Percentiles rank a stretch among this genome's conserved stretches.
Evolutionary conservation across 1,140 invertebrate species (phyloP).

Genomic region (Fopius arisanus): DNA sequence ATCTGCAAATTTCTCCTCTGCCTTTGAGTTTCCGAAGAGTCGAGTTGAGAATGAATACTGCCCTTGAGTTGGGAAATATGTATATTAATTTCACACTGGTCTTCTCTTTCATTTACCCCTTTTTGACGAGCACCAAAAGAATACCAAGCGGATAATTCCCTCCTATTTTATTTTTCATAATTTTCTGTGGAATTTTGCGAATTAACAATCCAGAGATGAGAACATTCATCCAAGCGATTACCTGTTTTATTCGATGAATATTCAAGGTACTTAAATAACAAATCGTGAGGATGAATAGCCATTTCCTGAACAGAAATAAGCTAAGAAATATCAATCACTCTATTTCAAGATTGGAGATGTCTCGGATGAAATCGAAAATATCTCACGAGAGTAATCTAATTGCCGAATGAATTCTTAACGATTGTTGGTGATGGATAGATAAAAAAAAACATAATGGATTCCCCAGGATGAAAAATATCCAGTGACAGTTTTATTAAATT

Average conservation of each 20-base stretch:
- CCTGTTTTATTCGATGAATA: too few species aligned
- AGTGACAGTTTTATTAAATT: constrained; percentile 2
- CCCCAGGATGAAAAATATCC: neutral
- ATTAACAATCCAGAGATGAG: too few species aligned
- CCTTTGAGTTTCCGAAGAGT: constrained; percentile 1
- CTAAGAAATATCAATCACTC: too few species aligned
- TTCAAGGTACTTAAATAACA: too few species aligned
- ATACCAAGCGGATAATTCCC: neutral
- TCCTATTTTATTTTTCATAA: too few species aligned
- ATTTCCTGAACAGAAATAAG: too few species aligned
- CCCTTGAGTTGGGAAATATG: neutral
- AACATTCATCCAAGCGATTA: too few species aligned
- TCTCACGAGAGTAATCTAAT: too few species aligned
- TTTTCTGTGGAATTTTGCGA: too few species aligned
- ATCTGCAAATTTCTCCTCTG: constrained; percentile 19
- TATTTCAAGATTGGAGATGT: too few species aligned
- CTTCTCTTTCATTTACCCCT: neutral
- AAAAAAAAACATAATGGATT: neutral
- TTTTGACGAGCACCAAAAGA: neutral
- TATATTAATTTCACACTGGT: neutral
- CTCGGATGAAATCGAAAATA: too few species aligned
- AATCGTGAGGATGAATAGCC: too few species aligned
- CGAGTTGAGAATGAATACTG: constrained; percentile 1
- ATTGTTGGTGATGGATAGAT: neutral
- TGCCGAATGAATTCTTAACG: neutral